Conservation (phyloP, 2,113 vertebrate species). For the Henicopernis longicauda region DNA sequence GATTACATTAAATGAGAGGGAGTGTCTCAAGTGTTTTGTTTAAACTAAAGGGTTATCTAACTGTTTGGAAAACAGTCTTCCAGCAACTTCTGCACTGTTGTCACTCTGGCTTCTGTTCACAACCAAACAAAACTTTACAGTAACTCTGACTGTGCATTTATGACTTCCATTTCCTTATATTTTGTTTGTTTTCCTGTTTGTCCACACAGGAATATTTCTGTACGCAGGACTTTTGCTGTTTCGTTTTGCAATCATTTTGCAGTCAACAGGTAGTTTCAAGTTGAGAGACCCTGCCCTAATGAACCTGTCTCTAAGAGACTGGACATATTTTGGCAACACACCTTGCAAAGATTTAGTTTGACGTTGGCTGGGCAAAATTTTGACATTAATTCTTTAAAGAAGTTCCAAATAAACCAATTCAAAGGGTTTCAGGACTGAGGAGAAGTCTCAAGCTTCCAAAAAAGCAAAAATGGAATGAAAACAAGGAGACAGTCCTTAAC, state of each 20-base stretch:
- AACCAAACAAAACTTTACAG: neutral
- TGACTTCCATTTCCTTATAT: neutral
- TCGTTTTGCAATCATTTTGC: neutral
- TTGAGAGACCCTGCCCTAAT: neutral
- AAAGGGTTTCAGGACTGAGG: neutral
- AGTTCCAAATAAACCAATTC: neutral
- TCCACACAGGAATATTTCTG: neutral
- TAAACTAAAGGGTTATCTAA: neutral
- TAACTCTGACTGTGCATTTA: neutral
- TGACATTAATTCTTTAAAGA: neutral
- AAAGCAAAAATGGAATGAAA: neutral
- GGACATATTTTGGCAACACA: neutral
- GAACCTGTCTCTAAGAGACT: neutral
- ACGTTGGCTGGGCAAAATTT: neutral
- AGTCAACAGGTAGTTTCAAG: neutral
- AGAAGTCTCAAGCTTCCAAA: neutral
- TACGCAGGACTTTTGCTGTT: accelerated
- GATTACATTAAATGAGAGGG: neutral
- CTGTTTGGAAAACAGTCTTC: neutral
- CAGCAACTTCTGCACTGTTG: neutral
- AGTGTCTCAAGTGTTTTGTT: neutral
- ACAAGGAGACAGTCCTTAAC: neutral
- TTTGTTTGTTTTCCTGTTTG: neutral
- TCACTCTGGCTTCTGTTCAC: neutral
- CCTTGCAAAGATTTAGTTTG: neutral